These are phyloP conservation scores for Parazoanthus atlanticus DNA, from an alignment of 92 coral and sea anemone species.

Conservation along the genomic window DNA sequence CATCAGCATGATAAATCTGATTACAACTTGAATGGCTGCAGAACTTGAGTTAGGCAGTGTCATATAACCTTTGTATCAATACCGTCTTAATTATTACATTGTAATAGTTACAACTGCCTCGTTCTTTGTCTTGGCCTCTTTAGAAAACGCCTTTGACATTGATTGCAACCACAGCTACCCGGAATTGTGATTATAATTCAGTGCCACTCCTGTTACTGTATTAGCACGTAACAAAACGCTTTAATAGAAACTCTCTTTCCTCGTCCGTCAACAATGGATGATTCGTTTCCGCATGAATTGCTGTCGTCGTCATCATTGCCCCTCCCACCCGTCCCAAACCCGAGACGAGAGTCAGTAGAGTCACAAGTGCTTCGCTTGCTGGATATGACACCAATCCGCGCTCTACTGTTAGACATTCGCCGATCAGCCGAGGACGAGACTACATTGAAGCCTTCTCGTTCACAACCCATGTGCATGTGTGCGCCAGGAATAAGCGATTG, in stretches of 20 bases:
- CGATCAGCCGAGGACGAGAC: conserved; percentile 10
- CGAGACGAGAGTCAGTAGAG: conserved; percentile 58
- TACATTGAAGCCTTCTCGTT: conserved; percentile 43
- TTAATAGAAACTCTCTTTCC: conserved; percentile 46
- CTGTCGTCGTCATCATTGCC: conserved; percentile 37
- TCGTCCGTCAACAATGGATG: conserved; percentile 21
- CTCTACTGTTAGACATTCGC: conserved; percentile 27
- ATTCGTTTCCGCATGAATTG: conserved; percentile 63
- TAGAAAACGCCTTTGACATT: too few species aligned
- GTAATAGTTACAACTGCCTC: too few species aligned
- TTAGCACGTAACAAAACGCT: conserved; percentile 52
- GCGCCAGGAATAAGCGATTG: conserved; percentile 44
- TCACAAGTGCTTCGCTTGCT: conserved; percentile 30
- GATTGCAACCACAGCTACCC: too few species aligned
- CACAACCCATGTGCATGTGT: conserved; percentile 37
- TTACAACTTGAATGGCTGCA: too few species aligned
- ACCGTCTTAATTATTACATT: too few species aligned
- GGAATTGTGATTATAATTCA: too few species aligned
- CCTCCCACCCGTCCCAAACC: conserved; percentile 58
- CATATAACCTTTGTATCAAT: too few species aligned
- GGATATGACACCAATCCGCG: conserved; percentile 55
- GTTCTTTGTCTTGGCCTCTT: too few species aligned
- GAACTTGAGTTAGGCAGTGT: too few species aligned
- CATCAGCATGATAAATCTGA: too few species aligned
- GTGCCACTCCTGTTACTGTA: conserved; percentile 13